phyloP scores from a whole-genome alignment of 1,140 invertebrate genomes.

The Pseudomyrmex concolor region DNA sequence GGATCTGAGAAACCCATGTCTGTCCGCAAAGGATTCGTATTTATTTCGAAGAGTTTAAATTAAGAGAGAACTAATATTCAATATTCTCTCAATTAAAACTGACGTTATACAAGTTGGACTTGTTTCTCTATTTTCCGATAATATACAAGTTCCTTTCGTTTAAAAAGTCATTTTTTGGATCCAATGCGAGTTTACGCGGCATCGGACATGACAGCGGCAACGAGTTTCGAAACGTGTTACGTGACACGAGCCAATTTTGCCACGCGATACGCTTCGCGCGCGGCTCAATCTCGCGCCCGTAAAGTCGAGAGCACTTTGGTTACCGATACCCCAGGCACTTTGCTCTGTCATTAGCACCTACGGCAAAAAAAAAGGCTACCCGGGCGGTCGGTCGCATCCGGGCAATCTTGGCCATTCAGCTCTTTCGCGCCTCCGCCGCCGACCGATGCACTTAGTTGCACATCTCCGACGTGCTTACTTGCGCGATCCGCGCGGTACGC shows the following conservation, averaged over 20 bases:
- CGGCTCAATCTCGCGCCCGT: constrained; percentile 28
- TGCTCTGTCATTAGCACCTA: constrained; percentile 64
- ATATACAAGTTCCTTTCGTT: not conserved
- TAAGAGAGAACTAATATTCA: too few species aligned
- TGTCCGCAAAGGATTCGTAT: too few species aligned
- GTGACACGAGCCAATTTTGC: constrained; percentile 57
- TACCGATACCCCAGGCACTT: constrained; percentile 62
- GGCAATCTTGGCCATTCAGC: not conserved
- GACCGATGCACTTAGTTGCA: constrained; percentile 50
- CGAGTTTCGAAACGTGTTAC: constrained; percentile 62
- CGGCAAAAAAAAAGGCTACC: not conserved
- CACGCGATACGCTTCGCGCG: constrained; percentile 19
- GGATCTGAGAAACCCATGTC: too few species aligned
- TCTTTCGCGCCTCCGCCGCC: constrained; percentile 5
- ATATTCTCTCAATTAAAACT: not conserved
- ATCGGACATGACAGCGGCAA: constrained; percentile 49
- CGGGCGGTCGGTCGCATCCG: constrained; percentile 12
- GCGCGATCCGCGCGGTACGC: constrained; percentile 63
- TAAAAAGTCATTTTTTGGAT: constrained; percentile 21
- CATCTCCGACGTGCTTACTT: constrained; percentile 43
- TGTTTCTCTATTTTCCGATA: not conserved
- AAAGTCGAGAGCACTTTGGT: constrained; percentile 60
- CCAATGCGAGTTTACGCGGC: not conserved
- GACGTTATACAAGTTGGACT: not conserved
- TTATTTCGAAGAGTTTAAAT: too few species aligned